Conservation (phyloP, 1,140 invertebrate species). For the Drosophila triauraria region DNA sequence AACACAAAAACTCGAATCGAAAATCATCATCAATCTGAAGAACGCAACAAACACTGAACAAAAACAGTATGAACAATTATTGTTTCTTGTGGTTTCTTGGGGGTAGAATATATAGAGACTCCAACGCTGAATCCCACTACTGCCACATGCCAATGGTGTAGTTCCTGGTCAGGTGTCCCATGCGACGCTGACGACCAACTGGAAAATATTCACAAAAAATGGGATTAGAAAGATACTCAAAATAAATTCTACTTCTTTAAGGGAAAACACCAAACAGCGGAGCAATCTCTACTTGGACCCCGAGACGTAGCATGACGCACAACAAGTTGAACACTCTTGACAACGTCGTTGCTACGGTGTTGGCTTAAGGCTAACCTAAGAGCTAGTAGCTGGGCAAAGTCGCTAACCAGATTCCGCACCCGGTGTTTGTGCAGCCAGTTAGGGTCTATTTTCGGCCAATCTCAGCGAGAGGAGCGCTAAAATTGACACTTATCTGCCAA, state of each 20-base stretch:
- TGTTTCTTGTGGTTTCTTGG: slow-evolving; percentile 14
- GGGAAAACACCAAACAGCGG: slow-evolving; percentile 51
- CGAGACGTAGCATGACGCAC: slow-evolving; percentile 47
- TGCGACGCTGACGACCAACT: slow-evolving; percentile 83
- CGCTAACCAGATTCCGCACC: slow-evolving; percentile 45
- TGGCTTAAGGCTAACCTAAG: slow-evolving; percentile 44
- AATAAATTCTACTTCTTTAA: neutral
- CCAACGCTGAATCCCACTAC: slow-evolving; percentile 57
- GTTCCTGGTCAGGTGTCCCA: slow-evolving; percentile 83
- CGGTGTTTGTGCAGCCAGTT: slow-evolving; percentile 55
- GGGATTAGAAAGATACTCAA: slow-evolving; percentile 29
- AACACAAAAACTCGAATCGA: slow-evolving; percentile 64
- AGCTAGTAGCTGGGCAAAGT: neutral
- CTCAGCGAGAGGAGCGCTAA: slow-evolving; percentile 21
- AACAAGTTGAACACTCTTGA: slow-evolving; percentile 23
- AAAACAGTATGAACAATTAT: slow-evolving; percentile 49
- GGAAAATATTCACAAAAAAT: slow-evolving; percentile 45
- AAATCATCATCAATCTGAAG: slow-evolving; percentile 50
- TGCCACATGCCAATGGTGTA: slow-evolving; percentile 82
- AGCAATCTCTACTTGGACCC: slow-evolving; percentile 13
- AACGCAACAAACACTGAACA: slow-evolving; percentile 78
- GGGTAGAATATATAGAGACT: slow-evolving; percentile 3
- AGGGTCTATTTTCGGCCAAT: slow-evolving; percentile 36
- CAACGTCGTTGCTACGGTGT: slow-evolving; percentile 19
- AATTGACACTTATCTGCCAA: slow-evolving; percentile 21